Evolutionary conservation across 2,797 vertebrate species (phyloP).

Genomic region (Hippopotamyrus pictus): DNA sequence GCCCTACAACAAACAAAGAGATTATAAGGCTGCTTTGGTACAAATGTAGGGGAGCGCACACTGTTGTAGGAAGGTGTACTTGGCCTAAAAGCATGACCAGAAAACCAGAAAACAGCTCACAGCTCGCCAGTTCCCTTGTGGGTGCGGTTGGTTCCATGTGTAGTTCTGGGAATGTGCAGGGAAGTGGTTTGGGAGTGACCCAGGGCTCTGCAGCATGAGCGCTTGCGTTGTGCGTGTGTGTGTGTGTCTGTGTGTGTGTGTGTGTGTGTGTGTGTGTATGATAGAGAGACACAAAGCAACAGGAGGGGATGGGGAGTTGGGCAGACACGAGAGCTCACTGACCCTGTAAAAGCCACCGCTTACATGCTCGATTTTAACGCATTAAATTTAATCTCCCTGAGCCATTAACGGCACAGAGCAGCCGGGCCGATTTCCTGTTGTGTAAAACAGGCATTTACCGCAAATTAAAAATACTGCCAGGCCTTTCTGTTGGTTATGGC

Average conservation of each 20-base stretch:
- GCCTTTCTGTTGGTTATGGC: not conserved
- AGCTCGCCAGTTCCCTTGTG: conserved; percentile 50
- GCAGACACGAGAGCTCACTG: not conserved
- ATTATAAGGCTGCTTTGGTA: not conserved
- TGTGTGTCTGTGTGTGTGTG: conserved; percentile 32
- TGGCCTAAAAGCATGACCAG: conserved; percentile 12
- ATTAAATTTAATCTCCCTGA: conserved; percentile 31
- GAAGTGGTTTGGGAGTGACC: conserved; percentile 47
- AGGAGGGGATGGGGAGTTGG: not conserved
- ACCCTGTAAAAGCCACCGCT: not conserved
- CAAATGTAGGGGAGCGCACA: not conserved
- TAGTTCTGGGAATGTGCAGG: conserved; percentile 41
- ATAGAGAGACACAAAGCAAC: not conserved
- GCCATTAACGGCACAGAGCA: not conserved
- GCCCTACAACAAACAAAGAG: not conserved
- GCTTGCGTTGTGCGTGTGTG: conserved; percentile 9
- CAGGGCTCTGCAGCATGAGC: conserved; percentile 35
- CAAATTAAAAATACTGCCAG: not conserved
- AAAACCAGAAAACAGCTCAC: conserved; percentile 34
- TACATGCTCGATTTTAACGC: conserved; percentile 27
- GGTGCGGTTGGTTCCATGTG: conserved; percentile 48
- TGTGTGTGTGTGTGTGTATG: not conserved
- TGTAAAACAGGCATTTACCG: not conserved
- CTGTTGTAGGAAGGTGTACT: not conserved
- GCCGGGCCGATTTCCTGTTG: not conserved